Percentiles rank a stretch among this genome's conserved stretches.
These are phyloP conservation scores for Podarcis cretensis DNA, from an alignment of 2,113 vertebrate genomes.

Conservation along the genomic window DNA sequence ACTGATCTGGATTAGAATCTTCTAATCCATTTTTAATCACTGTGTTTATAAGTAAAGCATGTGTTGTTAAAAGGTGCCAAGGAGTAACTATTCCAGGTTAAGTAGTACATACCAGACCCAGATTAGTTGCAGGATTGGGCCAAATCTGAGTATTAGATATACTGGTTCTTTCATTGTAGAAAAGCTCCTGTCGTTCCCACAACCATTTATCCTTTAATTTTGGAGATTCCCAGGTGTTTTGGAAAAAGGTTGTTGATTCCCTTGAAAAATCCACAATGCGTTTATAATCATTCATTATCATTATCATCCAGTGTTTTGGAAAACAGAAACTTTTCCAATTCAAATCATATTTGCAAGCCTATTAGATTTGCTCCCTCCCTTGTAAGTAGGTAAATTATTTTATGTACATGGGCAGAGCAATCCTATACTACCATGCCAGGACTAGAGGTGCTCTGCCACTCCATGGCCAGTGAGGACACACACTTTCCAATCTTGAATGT, in stretches of 20 bases:
- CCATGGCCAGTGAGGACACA: no score
- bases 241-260: conserved; percentile 51
- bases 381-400: no score
- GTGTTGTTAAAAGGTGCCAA: neutral
- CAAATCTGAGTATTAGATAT: conserved; percentile 42
- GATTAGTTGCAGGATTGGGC: conserved; percentile 39
- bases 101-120: neutral
- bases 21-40: neutral
- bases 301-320: conserved; percentile 53
- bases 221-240: conserved; percentile 52
- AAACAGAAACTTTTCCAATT: conserved; percentile 61
- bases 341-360: conserved; percentile 37
- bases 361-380: no score
- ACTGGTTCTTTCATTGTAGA: conserved; percentile 61
- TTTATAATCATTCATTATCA: conserved; percentile 66
- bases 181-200: conserved; percentile 59
- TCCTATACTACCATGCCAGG: no score
- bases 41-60: neutral
- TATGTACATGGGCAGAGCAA: no score
- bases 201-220: conserved; percentile 55
- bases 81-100: neutral
- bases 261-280: conserved; percentile 57
- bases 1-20: neutral
- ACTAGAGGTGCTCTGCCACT: no score
- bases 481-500: no score